Percentiles rank a stretch among this genome's conserved stretches.
These are phyloP conservation scores for Oostethus manadensis DNA, from an alignment of 2,113 vertebrate genomes.

Conservation along the genomic window DNA sequence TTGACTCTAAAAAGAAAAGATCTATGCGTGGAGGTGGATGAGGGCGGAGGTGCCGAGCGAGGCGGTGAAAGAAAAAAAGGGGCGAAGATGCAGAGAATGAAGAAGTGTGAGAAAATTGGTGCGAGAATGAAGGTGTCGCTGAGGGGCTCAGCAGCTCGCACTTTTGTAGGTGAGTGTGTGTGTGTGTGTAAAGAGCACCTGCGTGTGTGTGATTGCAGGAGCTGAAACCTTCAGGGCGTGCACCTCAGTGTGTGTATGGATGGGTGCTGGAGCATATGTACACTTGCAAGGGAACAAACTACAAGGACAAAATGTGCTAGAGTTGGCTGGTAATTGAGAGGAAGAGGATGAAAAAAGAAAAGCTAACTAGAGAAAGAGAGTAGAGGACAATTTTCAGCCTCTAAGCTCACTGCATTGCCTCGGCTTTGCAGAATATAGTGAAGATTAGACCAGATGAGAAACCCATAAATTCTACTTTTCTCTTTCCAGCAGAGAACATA, in stretches of 20 bases:
- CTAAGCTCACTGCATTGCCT: constrained; percentile 53
- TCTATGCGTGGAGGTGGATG: constrained; percentile 58
- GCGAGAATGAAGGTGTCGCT: constrained; percentile 57
- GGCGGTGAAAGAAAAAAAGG: constrained; percentile 47
- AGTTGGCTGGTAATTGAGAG: constrained; percentile 58
- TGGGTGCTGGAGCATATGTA: constrained; percentile 17
- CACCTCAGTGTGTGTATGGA: constrained; percentile 8
- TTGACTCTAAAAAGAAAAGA: constrained; percentile 62
- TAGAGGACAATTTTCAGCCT: constrained; percentile 54
- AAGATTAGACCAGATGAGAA: constrained; percentile 61
- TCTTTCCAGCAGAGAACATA: constrained; percentile 67
- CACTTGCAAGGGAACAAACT: constrained; percentile 31
- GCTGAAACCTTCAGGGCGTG: constrained; percentile 17
- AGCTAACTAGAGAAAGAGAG: constrained; percentile 51
- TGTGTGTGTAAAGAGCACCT: constrained; percentile 32
- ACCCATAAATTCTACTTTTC: constrained; percentile 71
- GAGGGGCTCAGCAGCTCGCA: constrained; percentile 41
- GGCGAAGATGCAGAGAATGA: constrained; percentile 44
- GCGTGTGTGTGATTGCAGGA: constrained; percentile 43
- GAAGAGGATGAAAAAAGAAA: constrained; percentile 31
- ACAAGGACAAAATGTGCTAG: constrained; percentile 65
- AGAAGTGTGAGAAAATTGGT: constrained; percentile 65
- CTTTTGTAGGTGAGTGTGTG: constrained; percentile 39
- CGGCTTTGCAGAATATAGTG: constrained; percentile 57
- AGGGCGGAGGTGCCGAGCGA: constrained; percentile 59